phyloP scores from a whole-genome alignment of 2,888 invertebrate species.

The Azorinus chamasolen region DNA sequence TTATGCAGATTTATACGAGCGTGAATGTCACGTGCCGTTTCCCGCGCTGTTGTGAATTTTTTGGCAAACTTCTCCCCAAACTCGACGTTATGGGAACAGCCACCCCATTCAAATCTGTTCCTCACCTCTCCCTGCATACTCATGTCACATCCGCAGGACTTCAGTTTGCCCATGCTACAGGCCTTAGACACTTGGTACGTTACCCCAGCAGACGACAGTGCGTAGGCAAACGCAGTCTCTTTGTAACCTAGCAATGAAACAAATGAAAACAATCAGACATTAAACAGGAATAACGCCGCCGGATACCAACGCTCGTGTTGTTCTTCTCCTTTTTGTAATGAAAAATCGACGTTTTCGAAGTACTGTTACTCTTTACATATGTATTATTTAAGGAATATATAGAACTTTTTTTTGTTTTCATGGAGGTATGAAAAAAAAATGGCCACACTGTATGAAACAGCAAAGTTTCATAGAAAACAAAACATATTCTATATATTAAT shows the following conservation, averaged over 20 bases:
- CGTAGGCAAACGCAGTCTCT: slow-evolving; percentile 98
- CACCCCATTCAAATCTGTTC: slow-evolving; percentile 91
- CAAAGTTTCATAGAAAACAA: no score
- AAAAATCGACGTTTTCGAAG: no score
- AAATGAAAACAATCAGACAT: neutral
- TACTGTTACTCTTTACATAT: no score
- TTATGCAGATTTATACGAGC: slow-evolving; percentile 85
- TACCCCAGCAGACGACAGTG: slow-evolving; percentile 97
- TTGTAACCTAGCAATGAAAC: slow-evolving; percentile 92
- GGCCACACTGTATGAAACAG: no score
- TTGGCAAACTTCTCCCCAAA: slow-evolving; percentile 95
- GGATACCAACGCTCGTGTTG: no score
- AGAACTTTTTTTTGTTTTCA: no score
- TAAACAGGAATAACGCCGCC: no score
- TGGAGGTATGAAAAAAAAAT: no score
- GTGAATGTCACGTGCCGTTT: slow-evolving; percentile 89
- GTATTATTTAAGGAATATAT: no score
- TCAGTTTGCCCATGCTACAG: slow-evolving; percentile 96
- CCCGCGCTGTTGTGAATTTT: slow-evolving; percentile 96
- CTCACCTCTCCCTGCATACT: slow-evolving; percentile 88
- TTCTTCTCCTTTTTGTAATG: no score
- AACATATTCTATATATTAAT: no score
- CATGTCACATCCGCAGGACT: slow-evolving; percentile 90
- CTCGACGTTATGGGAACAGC: slow-evolving; percentile 93
- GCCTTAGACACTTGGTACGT: slow-evolving; percentile 97